Evolutionary conservation across 1,140 invertebrate genomes (phyloP).

Genomic region (Drosophila parabipectinata): DNA sequence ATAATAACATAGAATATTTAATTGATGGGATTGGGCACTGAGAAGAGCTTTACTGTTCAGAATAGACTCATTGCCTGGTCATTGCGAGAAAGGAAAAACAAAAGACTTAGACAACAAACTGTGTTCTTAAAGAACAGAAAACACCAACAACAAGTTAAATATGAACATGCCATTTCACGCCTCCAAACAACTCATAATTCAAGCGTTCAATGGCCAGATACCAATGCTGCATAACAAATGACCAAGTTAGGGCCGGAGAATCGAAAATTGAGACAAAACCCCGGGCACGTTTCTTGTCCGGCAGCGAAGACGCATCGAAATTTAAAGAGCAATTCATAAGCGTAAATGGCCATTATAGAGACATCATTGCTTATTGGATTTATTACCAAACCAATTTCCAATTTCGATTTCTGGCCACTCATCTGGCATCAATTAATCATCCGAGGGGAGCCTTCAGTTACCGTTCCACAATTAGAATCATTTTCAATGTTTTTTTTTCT

Average conservation of each 20-base stretch:
- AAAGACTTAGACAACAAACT: conserved; percentile 78
- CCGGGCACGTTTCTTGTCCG: conserved; percentile 65
- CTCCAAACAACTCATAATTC: conserved; percentile 79
- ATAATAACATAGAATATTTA: conserved; percentile 14
- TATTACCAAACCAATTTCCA: conserved; percentile 58
- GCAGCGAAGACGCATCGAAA: conserved; percentile 76
- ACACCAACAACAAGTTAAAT: conserved; percentile 33
- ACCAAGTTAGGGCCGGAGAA: conserved; percentile 34
- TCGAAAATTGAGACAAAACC: conserved; percentile 16
- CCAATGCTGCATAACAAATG: conserved; percentile 78
- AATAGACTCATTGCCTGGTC: conserved; percentile 8
- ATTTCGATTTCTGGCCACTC: conserved; percentile 71
- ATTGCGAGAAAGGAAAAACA: conserved; percentile 46
- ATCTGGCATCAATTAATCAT: conserved; percentile 72
- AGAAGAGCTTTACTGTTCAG: conserved; percentile 23
- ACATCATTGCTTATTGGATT: conserved; percentile 58
- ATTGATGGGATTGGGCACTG: background rate
- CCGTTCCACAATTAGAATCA: conserved; percentile 72
- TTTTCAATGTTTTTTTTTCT: conserved; percentile 38
- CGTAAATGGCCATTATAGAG: conserved; percentile 77
- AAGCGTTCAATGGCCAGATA: conserved; percentile 65
- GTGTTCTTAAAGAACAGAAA: conserved; percentile 25
- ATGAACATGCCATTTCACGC: conserved; percentile 80
- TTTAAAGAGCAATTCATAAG: conserved; percentile 81
- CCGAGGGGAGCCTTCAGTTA: conserved; percentile 56